Base-by-base conservation (phyloP, 2,113 vertebrate genomes). In the Calyptomena viridis region DNA sequence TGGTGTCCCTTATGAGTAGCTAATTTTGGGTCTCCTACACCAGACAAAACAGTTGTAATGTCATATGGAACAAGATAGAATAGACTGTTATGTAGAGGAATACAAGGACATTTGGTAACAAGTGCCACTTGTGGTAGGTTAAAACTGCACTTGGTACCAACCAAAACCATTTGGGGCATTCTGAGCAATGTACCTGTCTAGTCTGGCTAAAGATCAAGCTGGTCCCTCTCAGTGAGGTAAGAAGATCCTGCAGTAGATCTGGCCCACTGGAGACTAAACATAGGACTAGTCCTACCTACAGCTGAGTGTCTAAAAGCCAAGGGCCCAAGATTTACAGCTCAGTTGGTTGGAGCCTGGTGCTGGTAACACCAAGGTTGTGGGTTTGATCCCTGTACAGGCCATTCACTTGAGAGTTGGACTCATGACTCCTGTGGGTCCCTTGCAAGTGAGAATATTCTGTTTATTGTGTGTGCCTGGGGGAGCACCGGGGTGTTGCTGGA, bases 381-480 rank as follows among this genome's bases (percentile, higher is more conserved):
- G 39, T 14, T 40, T 42, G 60, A 30, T 30, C 39, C 12, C 19
- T 63, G 27, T 30, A 14, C 5, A 8, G 28, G 20, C 37, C 39
- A 31, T 42, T 42, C 60, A 31, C 39, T 63, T 30, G 21, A 40
- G 60, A 63, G 25, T 9, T 40, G 60, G 27, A 2, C 37, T 63
- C 12, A 40, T 28, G 37, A 30, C 30, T 37, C 18, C 12, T 63
- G 25, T 37, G 27, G 60, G 12, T 63, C 39, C 27, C 39, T 42
- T 63, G 12, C 60, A 63, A 21, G 39, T 42, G 17, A 30, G 60
- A 42, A 21, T 40, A 21, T 63, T 63, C 18, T 63, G 37, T 19
- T 79, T 62, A 2, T 25, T 1, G 0, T 3, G 16, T 19, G 28
- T 14, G 6, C 39, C 25, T 16, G 22, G 30, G 53, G 58, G 55